These are phyloP conservation scores for Helicoverpa armigera DNA, from an alignment of 1,140 invertebrate genomes.

Conservation along the genomic window DNA sequence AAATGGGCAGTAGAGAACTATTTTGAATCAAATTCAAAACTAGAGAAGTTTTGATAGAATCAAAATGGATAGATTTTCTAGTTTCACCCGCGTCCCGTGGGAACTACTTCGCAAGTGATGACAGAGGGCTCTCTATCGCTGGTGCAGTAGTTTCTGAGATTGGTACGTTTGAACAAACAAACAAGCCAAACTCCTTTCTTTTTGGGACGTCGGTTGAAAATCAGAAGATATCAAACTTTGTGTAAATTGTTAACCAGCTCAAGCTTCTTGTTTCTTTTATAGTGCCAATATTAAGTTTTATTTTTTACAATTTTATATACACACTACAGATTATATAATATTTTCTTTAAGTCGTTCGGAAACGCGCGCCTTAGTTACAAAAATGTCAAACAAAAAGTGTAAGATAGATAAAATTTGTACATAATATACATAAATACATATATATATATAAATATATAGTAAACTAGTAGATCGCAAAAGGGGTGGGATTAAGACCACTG, in stretches of 20 bases:
- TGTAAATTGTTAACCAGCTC: background rate
- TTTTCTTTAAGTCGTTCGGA: background rate
- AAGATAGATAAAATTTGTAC: conserved; percentile 10
- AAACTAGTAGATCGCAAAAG: background rate
- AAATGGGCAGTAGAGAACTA: too few species aligned
- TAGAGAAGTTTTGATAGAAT: too few species aligned
- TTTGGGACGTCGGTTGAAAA: background rate
- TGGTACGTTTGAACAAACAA: too few species aligned
- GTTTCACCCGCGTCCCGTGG: too few species aligned
- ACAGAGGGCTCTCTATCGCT: too few species aligned
- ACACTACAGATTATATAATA: conserved; percentile 1
- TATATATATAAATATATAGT: background rate
- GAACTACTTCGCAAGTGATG: too few species aligned
- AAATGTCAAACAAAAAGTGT: background rate
- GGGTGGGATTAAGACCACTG: background rate
- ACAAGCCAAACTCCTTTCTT: too few species aligned
- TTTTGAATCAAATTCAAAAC: too few species aligned
- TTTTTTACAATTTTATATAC: conserved; percentile 18
- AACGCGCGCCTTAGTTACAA: background rate
- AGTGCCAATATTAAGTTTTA: background rate
- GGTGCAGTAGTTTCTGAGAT: too few species aligned
- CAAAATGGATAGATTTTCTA: too few species aligned
- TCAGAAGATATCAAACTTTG: too few species aligned
- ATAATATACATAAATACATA: background rate
- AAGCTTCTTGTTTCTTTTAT: background rate